phyloP scores from a whole-genome alignment of 2,113 vertebrate genomes.

The Trichechus manatus region DNA sequence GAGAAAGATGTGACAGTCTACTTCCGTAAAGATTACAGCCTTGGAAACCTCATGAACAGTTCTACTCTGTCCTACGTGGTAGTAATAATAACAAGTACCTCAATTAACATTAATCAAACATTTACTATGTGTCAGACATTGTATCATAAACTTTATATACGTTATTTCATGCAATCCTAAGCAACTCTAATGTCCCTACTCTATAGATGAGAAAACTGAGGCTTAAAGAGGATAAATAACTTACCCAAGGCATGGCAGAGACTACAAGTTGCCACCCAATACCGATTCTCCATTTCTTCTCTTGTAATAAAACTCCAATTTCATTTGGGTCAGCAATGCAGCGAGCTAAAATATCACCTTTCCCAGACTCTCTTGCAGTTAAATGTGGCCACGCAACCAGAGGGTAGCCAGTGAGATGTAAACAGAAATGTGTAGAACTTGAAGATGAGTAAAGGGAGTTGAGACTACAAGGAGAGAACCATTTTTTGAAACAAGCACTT shows the following conservation, averaged over 20 bases:
- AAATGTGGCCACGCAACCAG: neutral
- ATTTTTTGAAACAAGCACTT: neutral
- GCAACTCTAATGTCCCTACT: neutral
- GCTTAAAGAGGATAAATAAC: neutral
- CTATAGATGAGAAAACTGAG: constrained; percentile 26
- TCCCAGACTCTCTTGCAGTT: neutral
- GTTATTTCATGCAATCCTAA: neutral
- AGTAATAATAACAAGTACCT: neutral
- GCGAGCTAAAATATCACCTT: neutral
- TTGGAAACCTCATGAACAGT: too few species aligned
- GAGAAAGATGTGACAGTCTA: too few species aligned
- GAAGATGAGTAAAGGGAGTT: neutral
- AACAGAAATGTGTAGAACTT: neutral
- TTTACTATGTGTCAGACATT: neutral
- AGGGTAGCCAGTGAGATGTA: neutral
- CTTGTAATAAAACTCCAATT: neutral
- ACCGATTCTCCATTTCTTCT: neutral
- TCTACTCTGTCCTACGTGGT: too few species aligned
- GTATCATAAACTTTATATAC: neutral
- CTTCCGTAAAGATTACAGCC: too few species aligned
- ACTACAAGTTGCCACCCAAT: neutral
- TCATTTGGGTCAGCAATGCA: neutral
- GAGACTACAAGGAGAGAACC: neutral
- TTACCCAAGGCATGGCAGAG: neutral
- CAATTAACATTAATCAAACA: neutral